A percentile compares a stretch with the other conserved stretches of the same genome.
phyloP scores from a whole-genome alignment of 2,888 invertebrate genomes.

The Disparrhopalites patrizii region DNA sequence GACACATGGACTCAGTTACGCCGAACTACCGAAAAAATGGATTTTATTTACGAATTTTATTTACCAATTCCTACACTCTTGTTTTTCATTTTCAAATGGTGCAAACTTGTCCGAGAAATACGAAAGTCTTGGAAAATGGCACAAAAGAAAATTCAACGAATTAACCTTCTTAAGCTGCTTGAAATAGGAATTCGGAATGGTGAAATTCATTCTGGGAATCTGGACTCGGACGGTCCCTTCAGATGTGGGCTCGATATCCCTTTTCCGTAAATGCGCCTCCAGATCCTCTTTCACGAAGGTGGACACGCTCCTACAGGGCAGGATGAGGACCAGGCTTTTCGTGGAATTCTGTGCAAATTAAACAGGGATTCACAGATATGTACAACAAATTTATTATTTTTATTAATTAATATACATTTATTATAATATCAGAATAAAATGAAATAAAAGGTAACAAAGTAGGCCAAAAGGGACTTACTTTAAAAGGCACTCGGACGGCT shows the following conservation, averaged over 20 bases:
- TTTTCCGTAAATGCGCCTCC: conserved; percentile 35
- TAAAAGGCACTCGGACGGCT: conserved; percentile 36
- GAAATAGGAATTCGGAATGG: conserved; percentile 41
- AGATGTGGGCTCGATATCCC: conserved; percentile 31
- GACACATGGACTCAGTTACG: conserved; percentile 42
- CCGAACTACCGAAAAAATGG: conserved; percentile 33
- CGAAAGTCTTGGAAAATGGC: background rate
- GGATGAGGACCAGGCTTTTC: conserved; percentile 41
- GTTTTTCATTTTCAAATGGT: background rate
- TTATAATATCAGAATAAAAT: background rate
- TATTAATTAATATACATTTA: background rate
- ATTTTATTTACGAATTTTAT: background rate
- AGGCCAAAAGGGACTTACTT: conserved; percentile 32
- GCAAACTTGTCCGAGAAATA: background rate
- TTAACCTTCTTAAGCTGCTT: conserved; percentile 41
- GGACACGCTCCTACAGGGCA: conserved; percentile 33
- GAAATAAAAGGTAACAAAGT: background rate
- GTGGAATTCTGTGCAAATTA: conserved; percentile 30
- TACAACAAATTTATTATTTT: background rate
- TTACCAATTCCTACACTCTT: too few species aligned
- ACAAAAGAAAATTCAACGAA: background rate
- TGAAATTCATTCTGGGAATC: conserved; percentile 42
- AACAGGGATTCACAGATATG: background rate
- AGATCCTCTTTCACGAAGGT: conserved; percentile 32
- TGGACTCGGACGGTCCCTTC: conserved; percentile 34